These are phyloP conservation scores for Aegithalos caudatus DNA, from an alignment of 2,113 vertebrate species.

Conservation along the genomic window DNA sequence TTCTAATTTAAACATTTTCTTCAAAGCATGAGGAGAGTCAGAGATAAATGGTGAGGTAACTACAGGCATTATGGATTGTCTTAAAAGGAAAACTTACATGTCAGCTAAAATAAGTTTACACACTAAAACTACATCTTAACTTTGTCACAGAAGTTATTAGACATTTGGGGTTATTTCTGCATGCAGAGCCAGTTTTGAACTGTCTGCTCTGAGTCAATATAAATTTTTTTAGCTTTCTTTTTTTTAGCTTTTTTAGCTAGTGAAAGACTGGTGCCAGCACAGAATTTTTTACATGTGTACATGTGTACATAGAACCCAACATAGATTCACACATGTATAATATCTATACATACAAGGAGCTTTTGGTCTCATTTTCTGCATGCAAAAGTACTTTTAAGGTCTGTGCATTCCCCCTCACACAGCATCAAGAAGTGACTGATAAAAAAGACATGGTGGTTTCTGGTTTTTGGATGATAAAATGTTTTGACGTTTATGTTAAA, in stretches of 20 bases:
- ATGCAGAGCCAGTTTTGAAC: constrained; percentile 56
- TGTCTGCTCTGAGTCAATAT: constrained; percentile 58
- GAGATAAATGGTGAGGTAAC: neutral
- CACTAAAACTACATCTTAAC: neutral
- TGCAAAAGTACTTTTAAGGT: constrained; percentile 41
- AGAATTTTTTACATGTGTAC: neutral
- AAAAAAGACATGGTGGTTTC: neutral
- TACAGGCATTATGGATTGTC: neutral
- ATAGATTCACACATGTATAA: fast-evolving
- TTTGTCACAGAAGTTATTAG: neutral
- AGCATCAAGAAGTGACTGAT: neutral
- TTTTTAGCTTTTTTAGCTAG: neutral
- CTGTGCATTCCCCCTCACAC: neutral
- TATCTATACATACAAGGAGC: neutral
- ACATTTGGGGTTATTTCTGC: constrained; percentile 7
- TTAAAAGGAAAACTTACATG: neutral
- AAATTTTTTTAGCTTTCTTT: neutral
- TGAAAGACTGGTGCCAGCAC: constrained; percentile 6
- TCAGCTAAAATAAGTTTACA: neutral
- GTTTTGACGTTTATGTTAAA: neutral
- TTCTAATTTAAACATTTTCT: neutral
- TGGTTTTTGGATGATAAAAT: neutral
- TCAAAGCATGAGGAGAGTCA: neutral
- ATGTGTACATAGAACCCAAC: neutral
- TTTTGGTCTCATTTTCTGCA: constrained; percentile 30